phyloP scores from a whole-genome alignment of 37 sponge, comb jelly and placozoan genomes.

The Beroe ovata region DNA sequence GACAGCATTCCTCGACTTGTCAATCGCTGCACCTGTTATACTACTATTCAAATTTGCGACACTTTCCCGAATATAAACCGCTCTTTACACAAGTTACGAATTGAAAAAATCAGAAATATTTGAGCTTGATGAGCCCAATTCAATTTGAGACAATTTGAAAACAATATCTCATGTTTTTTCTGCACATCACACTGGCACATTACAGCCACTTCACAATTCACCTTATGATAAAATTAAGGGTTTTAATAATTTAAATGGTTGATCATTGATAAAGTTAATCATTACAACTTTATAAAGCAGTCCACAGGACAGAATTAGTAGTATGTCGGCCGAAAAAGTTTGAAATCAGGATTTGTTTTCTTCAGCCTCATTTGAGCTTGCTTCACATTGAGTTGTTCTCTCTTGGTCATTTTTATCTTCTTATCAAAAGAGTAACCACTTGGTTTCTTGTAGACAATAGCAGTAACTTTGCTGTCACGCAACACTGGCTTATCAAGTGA shows the following conservation, averaged over 20 bases:
- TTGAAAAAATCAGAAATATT: not conserved
- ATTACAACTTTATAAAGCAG: not conserved
- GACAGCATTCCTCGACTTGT: too few species aligned
- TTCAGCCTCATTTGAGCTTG: conserved; percentile 42
- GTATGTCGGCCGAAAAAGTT: not conserved
- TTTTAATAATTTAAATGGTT: not conserved
- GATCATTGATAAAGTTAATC: not conserved
- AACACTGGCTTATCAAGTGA: not conserved
- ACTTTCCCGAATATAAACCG: too few species aligned
- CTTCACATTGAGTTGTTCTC: conserved; percentile 24
- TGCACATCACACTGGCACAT: too few species aligned
- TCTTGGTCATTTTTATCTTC: conserved; percentile 26
- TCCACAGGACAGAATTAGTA: not conserved
- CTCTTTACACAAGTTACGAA: not conserved
- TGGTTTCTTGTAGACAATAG: conserved; percentile 56
- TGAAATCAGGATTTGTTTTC: conserved; percentile 49
- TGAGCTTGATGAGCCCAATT: too few species aligned
- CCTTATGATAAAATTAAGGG: too few species aligned
- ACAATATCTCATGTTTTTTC: too few species aligned
- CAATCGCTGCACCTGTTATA: too few species aligned
- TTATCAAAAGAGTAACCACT: conserved; percentile 53
- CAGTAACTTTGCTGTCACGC: conserved; percentile 38
- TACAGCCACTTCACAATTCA: too few species aligned
- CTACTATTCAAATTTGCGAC: too few species aligned
- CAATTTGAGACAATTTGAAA: too few species aligned